Evolutionary conservation across 1,140 invertebrate genomes (phyloP).

Genomic region (Notospermus geniculatus): DNA sequence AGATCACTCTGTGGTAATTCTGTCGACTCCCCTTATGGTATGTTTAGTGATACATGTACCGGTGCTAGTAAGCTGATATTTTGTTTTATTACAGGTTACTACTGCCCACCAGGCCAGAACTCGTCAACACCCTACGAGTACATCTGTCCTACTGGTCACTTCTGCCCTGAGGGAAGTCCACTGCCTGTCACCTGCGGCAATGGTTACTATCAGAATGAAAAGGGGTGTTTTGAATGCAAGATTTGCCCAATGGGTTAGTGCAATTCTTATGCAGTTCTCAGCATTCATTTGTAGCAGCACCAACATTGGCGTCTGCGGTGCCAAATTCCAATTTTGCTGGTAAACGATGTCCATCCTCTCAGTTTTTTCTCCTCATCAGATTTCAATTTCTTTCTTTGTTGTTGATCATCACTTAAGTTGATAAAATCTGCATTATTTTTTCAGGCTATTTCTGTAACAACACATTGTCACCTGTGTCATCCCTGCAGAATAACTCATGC

Average conservation of each 20-base stretch:
- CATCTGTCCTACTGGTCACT: constrained; percentile 41
- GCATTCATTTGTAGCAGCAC: too few species aligned
- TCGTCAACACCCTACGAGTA: constrained; percentile 41
- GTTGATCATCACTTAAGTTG: too few species aligned
- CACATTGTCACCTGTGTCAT: constrained; percentile 29
- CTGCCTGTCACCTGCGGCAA: constrained; percentile 34
- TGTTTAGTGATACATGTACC: too few species aligned
- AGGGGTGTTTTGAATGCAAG: constrained; percentile 36
- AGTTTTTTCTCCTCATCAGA: too few species aligned
- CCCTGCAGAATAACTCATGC: constrained; percentile 37
- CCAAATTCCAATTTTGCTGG: too few species aligned
- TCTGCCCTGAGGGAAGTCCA: constrained; percentile 32
- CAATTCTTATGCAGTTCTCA: too few species aligned
- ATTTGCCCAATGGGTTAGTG: constrained; percentile 38
- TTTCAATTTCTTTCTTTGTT: too few species aligned
- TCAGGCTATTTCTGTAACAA: constrained; percentile 53
- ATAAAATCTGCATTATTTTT: constrained; percentile 7
- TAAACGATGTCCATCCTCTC: too few species aligned
- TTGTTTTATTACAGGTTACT: constrained; percentile 17
- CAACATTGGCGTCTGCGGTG: too few species aligned
- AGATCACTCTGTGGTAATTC: too few species aligned
- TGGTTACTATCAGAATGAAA: constrained; percentile 42
- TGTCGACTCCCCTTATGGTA: too few species aligned
- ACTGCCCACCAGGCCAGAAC: constrained; percentile 47
- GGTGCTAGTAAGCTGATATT: too few species aligned